phyloP scores from a whole-genome alignment of 2,113 vertebrate species.

The Oenanthe melanoleuca region DNA sequence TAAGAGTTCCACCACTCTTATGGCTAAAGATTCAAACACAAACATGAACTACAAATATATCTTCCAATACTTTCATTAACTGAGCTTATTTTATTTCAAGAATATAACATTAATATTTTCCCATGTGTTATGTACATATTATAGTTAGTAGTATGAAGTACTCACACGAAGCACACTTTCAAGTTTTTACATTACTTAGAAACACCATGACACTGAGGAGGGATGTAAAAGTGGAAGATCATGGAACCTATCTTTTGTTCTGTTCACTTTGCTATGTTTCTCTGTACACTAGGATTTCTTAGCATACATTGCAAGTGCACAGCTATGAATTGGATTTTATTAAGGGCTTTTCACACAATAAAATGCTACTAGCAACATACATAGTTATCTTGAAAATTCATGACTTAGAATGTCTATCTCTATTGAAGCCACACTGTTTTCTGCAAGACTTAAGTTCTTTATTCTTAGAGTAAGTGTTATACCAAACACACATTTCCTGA shows the following conservation, averaged over 20 bases:
- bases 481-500: neutral
- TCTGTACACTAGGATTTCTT: neutral
- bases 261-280: rapidly evolving
- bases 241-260: neutral
- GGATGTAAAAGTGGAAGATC: neutral
- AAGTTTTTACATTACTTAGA: neutral
- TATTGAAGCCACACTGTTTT: neutral
- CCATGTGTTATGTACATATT: neutral
- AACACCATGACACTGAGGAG: neutral
- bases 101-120: neutral
- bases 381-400: neutral
- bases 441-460: neutral
- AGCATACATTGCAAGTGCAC: neutral
- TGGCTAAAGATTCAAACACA: neutral
- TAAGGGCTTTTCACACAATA: neutral
- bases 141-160: neutral
- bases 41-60: neutral
- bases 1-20: neutral
- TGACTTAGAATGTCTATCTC: neutral
- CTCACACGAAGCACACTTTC: neutral
- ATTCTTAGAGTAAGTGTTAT: neutral
- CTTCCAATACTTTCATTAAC: neutral
- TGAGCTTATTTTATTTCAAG: neutral
- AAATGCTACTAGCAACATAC: neutral
- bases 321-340: neutral